Evolutionary conservation across 2,888 invertebrate genomes (phyloP), one percentile per base, ranked within the genome.

Genomic region (Disparrhopalites patrizii): DNA sequence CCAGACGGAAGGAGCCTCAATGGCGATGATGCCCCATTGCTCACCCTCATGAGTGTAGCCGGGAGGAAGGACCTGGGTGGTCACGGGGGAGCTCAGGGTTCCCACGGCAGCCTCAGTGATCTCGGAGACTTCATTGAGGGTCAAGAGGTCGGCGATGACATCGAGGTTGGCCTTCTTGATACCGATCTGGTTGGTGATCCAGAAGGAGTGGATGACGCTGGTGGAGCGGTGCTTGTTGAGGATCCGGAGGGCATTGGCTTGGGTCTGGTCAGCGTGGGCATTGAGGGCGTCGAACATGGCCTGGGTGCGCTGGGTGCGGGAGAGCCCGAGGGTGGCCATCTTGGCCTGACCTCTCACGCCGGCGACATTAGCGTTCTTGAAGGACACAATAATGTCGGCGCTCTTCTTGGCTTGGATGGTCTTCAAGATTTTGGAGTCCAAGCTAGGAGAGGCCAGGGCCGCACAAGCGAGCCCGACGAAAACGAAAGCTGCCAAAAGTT

Each of bases 161-260:
- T 15, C 50, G 15, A 27, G 4, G 36, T 47, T 25, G n/a, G 61
- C 61, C n/a, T 30, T 33, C 27, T 33, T 50, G 33, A 61, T n/a
- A 30, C 15, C n/a, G 61, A 61, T 33, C 51, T 61, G 31, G 51
- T 61, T 61, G 33, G 61, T 51, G 8, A 50, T 51, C 61, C 61
- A 61, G 31, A 61, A 27, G 23, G 47, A 36, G 15, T 3, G 1
- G 20, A 61, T 51, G 13, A 23, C 51, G 23, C 8, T 13, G 23
- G 47, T n/a, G 50, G 61, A 7, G 7, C 28, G 15, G 31, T 36
- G 33, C 30, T 47, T 50, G 20, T 51, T 25, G 20, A 61, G 20
- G 33, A 51, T 3, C 10, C n/a, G 3, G 23, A 61, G 36, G n/a
- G 33, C 33, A 8, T 10, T 3, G 15, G 31, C 51, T 33, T 61